These are phyloP conservation scores for Drosophila sp. DNA, from an alignment of 1,140 invertebrate genomes.

Conservation along the genomic window DNA sequence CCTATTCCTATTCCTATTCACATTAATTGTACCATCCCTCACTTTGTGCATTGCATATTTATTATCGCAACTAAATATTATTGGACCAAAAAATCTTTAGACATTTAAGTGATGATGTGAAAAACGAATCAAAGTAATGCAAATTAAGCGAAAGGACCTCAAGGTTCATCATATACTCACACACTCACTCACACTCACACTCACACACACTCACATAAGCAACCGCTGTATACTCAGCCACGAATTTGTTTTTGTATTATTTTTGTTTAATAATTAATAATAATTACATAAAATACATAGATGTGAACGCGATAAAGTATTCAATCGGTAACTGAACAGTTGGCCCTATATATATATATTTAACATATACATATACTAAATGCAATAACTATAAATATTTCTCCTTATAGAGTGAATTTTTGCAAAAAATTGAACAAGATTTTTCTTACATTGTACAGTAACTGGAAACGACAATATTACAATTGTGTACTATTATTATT, in stretches of 20 bases:
- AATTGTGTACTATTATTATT: slow-evolving; percentile 82
- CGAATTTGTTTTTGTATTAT: slow-evolving; percentile 77
- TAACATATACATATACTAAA: slow-evolving; percentile 19
- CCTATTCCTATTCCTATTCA: slow-evolving; percentile 9
- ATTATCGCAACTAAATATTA: slow-evolving; percentile 66
- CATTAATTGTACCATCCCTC: slow-evolving; percentile 19
- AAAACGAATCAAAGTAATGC: slow-evolving; percentile 53
- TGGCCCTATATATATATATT: slow-evolving; percentile 25
- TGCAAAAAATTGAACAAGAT: slow-evolving; percentile 25
- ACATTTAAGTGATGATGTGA: slow-evolving; percentile 72
- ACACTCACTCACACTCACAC: slow-evolving; percentile 18
- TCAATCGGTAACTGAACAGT: slow-evolving; percentile 51
- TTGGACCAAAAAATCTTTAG: slow-evolving; percentile 84
- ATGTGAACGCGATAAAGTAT: slow-evolving; percentile 66
- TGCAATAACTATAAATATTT: slow-evolving; percentile 20
- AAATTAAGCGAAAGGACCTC: slow-evolving; percentile 24
- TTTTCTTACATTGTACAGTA: slow-evolving; percentile 75
- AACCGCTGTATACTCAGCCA: slow-evolving; percentile 75
- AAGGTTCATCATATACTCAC: slow-evolving; percentile 38
- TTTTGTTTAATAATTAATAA: slow-evolving; percentile 63
- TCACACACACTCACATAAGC: slow-evolving; percentile 8
- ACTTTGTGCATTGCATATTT: slow-evolving; percentile 48
- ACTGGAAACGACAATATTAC: slow-evolving; percentile 79
- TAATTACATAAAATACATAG: slow-evolving; percentile 68
- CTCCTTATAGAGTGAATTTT: slow-evolving; percentile 21